These are phyloP conservation scores for Prosopocoilus inquinatus DNA, from an alignment of 2,888 invertebrate species.

Conservation along the genomic window DNA sequence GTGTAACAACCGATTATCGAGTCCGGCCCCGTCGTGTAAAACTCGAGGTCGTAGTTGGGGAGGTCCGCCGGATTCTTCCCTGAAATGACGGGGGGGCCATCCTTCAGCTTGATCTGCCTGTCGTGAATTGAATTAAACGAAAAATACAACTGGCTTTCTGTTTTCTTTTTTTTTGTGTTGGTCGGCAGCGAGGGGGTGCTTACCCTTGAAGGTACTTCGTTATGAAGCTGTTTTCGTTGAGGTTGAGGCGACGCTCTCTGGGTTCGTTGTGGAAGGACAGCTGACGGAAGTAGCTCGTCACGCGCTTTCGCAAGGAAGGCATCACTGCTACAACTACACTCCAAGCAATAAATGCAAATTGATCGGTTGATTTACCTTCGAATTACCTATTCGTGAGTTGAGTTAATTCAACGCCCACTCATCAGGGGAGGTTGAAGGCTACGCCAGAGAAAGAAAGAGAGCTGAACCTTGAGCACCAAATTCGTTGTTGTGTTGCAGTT, in stretches of 20 bases:
- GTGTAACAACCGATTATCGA: constrained; percentile 71
- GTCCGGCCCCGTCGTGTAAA: constrained; percentile 54
- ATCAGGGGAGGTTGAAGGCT: no score
- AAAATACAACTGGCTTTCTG: no score
- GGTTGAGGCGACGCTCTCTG: constrained; percentile 52
- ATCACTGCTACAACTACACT: constrained; percentile 42
- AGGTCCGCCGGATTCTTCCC: constrained; percentile 72
- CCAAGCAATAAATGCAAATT: no score
- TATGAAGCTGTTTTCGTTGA: constrained; percentile 63
- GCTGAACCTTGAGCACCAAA: no score
- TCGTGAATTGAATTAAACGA: no score
- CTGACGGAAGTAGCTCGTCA: constrained; percentile 70
- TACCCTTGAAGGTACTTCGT: constrained; percentile 71
- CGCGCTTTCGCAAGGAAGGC: constrained; percentile 70
- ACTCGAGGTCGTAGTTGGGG: constrained; percentile 59
- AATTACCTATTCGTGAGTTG: no score
- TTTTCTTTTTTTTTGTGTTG: no score
- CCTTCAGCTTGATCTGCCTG: constrained; percentile 42
- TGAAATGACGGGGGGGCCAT: constrained; percentile 63
- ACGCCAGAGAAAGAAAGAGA: no score
- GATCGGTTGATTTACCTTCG: no score
- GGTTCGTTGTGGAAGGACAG: constrained; percentile 65
- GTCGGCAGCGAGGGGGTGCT: constrained; percentile 31
- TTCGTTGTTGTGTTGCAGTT: no score
- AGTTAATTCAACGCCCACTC: no score